Evolutionary conservation across 1,140 invertebrate genomes (phyloP), one percentile per base, ranked within the genome.

Genomic region (Cotesia chilonis): DNA sequence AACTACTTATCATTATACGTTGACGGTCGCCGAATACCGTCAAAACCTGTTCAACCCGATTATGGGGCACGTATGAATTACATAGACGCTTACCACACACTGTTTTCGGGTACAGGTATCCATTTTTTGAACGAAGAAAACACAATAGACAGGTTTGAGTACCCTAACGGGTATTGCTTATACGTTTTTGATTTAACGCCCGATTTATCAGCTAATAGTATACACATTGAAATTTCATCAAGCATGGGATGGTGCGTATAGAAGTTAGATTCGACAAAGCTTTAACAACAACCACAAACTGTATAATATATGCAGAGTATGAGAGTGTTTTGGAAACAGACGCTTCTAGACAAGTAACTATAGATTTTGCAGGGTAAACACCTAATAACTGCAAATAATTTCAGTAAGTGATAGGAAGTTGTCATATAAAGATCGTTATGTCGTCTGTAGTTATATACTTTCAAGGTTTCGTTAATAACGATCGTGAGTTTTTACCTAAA

Each of bases 161-260:
- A 78, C 60, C 20, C 74, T 10, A n/a, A 76, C 36, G 81, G 81
- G 0, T 81, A 76, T 71, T 77, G 72, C 60, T 65, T 83, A 28
- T 74, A 76, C 54, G 78, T 75, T 28, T 83, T 83, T 63, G 80
- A 83, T 71, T 74, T 83, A 51, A 85, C 82, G 20, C 79, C 79
- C 20, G 85, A 85, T 77, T 76, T 85, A 66, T 83, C 80, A 36
- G 79, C 78, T 3, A 81, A 83, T 64, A 70, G 37, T 55, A 64
- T n/a, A 38, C 68, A 17, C 81, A 85, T 70, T 82, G 82, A 80
- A 83, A 83, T 75, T 67, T 84, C 0, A 70, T 84, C 17, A 76
- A 68, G 69, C 76, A 81, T 68, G 78, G 79, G 47, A 80, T 72
- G 14, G n/a, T 83, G 41, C 71, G 78, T 17, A 73, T 83, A 68